phyloP scores from a whole-genome alignment of 2,888 invertebrate genomes.

The Thereva unica region DNA sequence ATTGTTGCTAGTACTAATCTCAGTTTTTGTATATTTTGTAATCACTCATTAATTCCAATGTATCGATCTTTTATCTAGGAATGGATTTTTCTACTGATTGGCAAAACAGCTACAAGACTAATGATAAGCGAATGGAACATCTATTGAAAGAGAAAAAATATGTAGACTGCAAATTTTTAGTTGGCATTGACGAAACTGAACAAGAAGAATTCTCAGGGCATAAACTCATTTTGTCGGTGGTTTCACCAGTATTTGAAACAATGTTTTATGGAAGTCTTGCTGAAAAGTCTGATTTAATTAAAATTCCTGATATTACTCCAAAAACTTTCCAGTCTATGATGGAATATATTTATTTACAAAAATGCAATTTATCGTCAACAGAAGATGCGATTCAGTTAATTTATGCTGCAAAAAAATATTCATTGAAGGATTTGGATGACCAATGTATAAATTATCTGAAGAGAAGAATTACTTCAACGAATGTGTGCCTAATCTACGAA shows the following conservation, averaged over 20 bases:
- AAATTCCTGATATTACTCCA: conserved; percentile 81
- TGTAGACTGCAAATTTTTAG: conserved; percentile 79
- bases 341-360: conserved; percentile 83
- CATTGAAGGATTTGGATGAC: conserved; percentile 80
- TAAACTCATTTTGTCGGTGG: conserved; percentile 81
- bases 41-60: too few species aligned
- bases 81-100: conserved; percentile 63
- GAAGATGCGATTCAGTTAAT: conserved; percentile 86
- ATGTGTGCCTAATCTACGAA: conserved; percentile 83
- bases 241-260: conserved; percentile 85
- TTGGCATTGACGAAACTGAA: conserved; percentile 72
- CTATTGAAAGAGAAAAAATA: conserved; percentile 75
- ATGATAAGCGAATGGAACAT: conserved; percentile 74
- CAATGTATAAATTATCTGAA: conserved; percentile 83
- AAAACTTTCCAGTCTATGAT: conserved; percentile 81
- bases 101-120: conserved; percentile 72
- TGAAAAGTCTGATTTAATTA: conserved; percentile 76
- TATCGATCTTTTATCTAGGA: conserved; percentile 47
- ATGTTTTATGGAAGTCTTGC: conserved; percentile 87
- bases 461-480: conserved; percentile 69
- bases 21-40: too few species aligned
- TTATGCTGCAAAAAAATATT: conserved; percentile 87
- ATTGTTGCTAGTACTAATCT: too few species aligned
- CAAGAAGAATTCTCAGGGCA: conserved; percentile 73
- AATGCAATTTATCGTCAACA: conserved; percentile 77